These are phyloP conservation scores for Chiridota heheva DNA, from an alignment of 35 echinoderm and acorn worm genomes.

Conservation along the genomic window DNA sequence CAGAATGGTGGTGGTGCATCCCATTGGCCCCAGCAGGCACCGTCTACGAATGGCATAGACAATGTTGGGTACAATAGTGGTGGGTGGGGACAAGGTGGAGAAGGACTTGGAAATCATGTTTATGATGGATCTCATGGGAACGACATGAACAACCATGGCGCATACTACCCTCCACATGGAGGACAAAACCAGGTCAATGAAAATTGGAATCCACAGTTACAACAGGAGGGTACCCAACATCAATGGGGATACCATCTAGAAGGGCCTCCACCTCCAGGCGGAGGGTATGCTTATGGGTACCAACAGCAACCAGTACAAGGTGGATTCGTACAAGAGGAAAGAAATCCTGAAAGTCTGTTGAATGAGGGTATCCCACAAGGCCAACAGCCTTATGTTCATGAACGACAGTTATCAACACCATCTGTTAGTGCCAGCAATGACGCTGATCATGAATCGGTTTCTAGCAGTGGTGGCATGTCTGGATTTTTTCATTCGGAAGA, in stretches of 20 bases:
- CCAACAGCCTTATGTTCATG: background rate
- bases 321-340: background rate
- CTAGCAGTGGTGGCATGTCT: conserved; percentile 53
- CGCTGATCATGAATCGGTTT: conserved; percentile 50
- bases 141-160: background rate
- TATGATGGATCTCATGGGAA: too few relatives aligned
- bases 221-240: too few relatives aligned
- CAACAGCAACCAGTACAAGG: background rate
- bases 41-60: conserved; percentile 27
- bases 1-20: background rate
- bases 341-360: background rate
- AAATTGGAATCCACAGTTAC: too few relatives aligned
- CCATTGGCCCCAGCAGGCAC: background rate
- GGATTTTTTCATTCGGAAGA: conserved; percentile 67
- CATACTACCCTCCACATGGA: background rate
- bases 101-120: background rate
- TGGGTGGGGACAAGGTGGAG: conserved; percentile 26
- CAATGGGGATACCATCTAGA: too few relatives aligned
- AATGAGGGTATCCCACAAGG: background rate
- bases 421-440: background rate
- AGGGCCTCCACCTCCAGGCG: too few relatives aligned
- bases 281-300: too few relatives aligned
- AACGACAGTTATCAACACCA: background rate
- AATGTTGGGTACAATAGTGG: conserved; percentile 21
- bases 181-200: conserved; percentile 15